These are phyloP conservation scores for Calonectris borealis DNA, from an alignment of 2,113 vertebrate species.

Conservation along the genomic window DNA sequence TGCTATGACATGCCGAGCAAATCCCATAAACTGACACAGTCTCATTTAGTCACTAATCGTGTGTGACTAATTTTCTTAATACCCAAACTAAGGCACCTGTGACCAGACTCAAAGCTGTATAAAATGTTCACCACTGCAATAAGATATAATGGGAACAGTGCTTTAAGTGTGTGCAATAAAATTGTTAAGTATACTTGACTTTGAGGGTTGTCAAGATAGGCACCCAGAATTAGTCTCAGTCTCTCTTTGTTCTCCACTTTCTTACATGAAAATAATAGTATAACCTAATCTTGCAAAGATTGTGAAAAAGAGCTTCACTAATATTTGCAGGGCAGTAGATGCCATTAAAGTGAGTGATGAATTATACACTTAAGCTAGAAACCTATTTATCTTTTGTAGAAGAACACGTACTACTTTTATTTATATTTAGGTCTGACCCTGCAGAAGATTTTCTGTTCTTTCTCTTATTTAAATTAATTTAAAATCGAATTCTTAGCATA, in stretches of 20 bases:
- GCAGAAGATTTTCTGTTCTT: not conserved
- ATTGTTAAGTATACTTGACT: not conserved
- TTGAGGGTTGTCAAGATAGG: not conserved
- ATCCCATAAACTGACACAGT: not conserved
- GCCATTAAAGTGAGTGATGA: not conserved
- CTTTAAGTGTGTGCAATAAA: not conserved
- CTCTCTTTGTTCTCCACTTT: not conserved
- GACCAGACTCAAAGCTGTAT: not conserved
- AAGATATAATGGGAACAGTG: not conserved
- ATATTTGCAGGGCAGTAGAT: not conserved
- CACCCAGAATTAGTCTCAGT: not conserved
- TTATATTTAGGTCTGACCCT: not conserved
- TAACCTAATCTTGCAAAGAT: not conserved
- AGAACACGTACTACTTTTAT: not conserved
- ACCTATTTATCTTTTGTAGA: not conserved
- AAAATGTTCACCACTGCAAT: not conserved
- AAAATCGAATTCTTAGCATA: not conserved
- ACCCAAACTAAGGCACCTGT: not conserved
- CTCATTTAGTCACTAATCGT: not conserved
- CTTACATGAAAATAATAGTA: not conserved
- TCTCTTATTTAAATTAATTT: not conserved
- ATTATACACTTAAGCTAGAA: not conserved
- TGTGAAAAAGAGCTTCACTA: not conserved
- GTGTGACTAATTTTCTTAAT: slow-evolving; percentile 3
- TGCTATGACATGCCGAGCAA: not conserved